These are phyloP conservation scores for Drosophila nasuta DNA, from an alignment of 1,140 invertebrate genomes.

Conservation along the genomic window DNA sequence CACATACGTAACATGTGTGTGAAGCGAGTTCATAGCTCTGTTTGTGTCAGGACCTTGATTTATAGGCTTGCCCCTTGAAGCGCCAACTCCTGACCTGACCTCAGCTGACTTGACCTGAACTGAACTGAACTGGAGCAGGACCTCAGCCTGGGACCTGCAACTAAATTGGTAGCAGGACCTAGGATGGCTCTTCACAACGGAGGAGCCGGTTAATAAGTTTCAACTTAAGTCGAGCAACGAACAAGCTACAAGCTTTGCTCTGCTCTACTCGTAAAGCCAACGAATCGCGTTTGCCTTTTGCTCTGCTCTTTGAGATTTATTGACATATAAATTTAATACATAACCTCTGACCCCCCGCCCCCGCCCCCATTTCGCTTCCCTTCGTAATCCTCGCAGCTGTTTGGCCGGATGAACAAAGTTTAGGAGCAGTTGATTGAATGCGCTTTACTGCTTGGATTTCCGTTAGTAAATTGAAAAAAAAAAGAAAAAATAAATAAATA, in stretches of 20 bases:
- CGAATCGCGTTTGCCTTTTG: slow-evolving; percentile 76
- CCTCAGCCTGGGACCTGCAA: background rate
- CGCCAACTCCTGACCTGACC: slow-evolving; percentile 14
- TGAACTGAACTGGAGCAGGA: background rate
- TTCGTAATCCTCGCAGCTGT: background rate
- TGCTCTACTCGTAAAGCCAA: background rate
- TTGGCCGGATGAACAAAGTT: slow-evolving; percentile 63
- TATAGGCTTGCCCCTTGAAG: slow-evolving; percentile 55
- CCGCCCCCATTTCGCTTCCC: background rate
- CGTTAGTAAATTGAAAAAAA: slow-evolving; percentile 77
- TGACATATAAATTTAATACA: slow-evolving; percentile 82
- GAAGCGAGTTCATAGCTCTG: slow-evolving; percentile 33
- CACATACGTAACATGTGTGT: slow-evolving; percentile 1
- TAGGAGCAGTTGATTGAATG: slow-evolving; percentile 76
- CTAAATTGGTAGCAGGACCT: background rate
- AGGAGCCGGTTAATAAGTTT: slow-evolving; percentile 70
- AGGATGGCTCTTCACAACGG: slow-evolving; percentile 1
- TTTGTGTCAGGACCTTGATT: slow-evolving; percentile 53
- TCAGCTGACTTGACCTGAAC: background rate
- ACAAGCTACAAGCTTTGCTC: too few species aligned
- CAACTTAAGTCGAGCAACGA: slow-evolving; percentile 8
- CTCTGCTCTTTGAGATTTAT: slow-evolving; percentile 76
- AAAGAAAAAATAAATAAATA: slow-evolving; percentile 38
- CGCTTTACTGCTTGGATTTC: slow-evolving; percentile 80
- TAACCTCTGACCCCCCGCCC: background rate